phyloP scores from a whole-genome alignment of 2,113 vertebrate species.

The Epinephelus cyanopodus region DNA sequence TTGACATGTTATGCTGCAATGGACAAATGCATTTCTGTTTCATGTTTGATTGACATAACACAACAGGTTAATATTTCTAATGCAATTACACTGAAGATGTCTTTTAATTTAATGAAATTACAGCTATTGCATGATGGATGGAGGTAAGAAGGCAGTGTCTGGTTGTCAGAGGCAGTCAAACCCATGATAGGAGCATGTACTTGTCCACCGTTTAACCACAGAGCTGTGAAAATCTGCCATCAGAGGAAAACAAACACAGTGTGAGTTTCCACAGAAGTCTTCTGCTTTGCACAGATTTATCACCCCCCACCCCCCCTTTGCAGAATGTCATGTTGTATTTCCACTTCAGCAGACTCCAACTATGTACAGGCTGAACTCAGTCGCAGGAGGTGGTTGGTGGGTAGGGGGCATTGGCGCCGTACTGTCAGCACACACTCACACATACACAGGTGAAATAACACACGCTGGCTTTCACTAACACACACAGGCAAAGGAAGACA shows the following conservation, averaged over 20 bases:
- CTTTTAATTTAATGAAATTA: conserved; percentile 4
- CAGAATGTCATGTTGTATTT: conserved; percentile 9
- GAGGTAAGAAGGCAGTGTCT: not conserved
- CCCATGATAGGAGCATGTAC: not conserved
- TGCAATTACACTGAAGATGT: not conserved
- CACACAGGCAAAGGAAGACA: not conserved
- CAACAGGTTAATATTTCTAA: not conserved
- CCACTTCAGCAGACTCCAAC: not conserved
- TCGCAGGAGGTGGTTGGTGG: not conserved
- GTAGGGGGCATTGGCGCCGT: not conserved
- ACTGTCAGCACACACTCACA: not conserved
- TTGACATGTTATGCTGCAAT: not conserved
- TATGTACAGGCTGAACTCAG: not conserved
- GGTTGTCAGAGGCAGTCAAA: not conserved
- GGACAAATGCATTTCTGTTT: too few relatives aligned
- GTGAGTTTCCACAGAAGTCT: not conserved
- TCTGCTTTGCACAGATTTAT: not conserved
- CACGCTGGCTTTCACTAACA: not conserved
- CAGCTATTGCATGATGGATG: not conserved
- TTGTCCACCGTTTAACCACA: not conserved
- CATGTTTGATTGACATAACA: not conserved
- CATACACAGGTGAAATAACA: not conserved
- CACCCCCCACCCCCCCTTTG: not conserved
- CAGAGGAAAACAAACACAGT: not conserved
- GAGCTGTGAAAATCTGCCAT: not conserved